These are phyloP conservation scores for Mesodorylaimus sp. DNA, from an alignment of 2,888 invertebrate genomes.

Conservation along the genomic window DNA sequence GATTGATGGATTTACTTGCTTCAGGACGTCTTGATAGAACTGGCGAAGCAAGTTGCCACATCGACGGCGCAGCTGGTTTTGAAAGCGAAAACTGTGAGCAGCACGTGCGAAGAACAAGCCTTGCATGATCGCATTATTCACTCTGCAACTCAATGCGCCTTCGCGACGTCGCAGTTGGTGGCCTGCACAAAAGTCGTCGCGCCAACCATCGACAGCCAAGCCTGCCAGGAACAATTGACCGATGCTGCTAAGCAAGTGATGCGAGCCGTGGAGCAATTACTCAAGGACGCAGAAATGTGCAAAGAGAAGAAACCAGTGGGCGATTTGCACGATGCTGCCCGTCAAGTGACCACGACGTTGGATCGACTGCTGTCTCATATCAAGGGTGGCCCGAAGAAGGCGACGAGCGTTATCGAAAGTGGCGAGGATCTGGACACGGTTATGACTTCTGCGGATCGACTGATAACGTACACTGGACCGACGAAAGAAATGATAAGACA, in stretches of 20 bases:
- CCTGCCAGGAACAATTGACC: constrained; percentile 65
- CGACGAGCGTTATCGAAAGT: constrained; percentile 39
- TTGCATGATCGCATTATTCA: constrained; percentile 72
- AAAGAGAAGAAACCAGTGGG: constrained; percentile 50
- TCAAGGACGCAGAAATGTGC: constrained; percentile 43
- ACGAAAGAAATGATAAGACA: constrained; percentile 63
- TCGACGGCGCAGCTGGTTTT: constrained; percentile 87
- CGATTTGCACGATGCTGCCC: constrained; percentile 58
- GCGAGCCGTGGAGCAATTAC: constrained; percentile 68
- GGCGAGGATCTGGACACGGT: constrained; percentile 75
- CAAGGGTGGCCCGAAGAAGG: constrained; percentile 41
- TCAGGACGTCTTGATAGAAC: constrained; percentile 67
- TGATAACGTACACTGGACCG: constrained; percentile 43
- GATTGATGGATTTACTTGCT: neutral
- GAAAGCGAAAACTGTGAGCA: constrained; percentile 86
- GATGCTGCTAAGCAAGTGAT: constrained; percentile 82
- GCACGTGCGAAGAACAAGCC: constrained; percentile 56
- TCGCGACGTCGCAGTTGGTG: constrained; percentile 89
- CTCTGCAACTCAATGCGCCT: constrained; percentile 84
- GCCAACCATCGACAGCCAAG: constrained; percentile 41
- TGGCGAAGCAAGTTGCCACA: constrained; percentile 93
- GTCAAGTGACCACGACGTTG: constrained; percentile 63
- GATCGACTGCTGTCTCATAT: constrained; percentile 76
- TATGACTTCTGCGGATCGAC: constrained; percentile 64
- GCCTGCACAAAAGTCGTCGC: constrained; percentile 72